Evolutionary conservation across 2,888 invertebrate genomes (phyloP).

Genomic region (Sinhomidia bicolor): DNA sequence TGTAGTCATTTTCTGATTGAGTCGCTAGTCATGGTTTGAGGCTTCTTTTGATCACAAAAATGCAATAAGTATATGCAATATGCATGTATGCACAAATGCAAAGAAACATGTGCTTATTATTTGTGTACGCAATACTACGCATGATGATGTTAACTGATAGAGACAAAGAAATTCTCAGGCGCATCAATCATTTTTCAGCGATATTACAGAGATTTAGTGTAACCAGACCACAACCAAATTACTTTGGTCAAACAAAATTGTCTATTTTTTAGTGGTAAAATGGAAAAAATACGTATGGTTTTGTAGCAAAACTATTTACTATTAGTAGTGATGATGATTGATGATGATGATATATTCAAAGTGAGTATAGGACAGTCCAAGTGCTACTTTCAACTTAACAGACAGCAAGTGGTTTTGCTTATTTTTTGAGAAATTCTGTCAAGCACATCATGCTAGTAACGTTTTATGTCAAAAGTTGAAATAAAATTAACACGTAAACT

Average conservation of each 20-base stretch:
- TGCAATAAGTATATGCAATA: background rate
- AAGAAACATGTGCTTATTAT: background rate
- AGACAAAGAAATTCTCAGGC: background rate
- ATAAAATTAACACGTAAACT: slow-evolving; percentile 39
- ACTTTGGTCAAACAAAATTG: slow-evolving; percentile 26
- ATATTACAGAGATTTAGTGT: slow-evolving; percentile 16
- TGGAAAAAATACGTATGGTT: background rate
- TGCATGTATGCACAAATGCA: background rate
- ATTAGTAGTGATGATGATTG: no score
- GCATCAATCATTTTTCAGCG: background rate
- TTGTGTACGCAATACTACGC: background rate
- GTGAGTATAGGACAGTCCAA: background rate
- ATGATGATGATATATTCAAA: background rate
- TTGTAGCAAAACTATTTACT: background rate
- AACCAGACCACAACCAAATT: slow-evolving; percentile 50
- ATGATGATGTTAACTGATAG: no score
- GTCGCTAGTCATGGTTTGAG: background rate
- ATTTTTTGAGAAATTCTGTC: slow-evolving; percentile 30
- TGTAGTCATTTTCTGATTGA: no score
- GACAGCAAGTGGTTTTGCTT: slow-evolving; percentile 32
- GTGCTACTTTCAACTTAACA: slow-evolving; percentile 14
- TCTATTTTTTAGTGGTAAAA: background rate
- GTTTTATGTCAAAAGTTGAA: slow-evolving; percentile 48
- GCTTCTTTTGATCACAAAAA: background rate
- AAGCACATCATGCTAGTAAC: slow-evolving; percentile 47